Evolutionary conservation across 2,797 vertebrate genomes (phyloP), one percentile per base, ranked within the genome.

Genomic region (Vireo griseus): DNA sequence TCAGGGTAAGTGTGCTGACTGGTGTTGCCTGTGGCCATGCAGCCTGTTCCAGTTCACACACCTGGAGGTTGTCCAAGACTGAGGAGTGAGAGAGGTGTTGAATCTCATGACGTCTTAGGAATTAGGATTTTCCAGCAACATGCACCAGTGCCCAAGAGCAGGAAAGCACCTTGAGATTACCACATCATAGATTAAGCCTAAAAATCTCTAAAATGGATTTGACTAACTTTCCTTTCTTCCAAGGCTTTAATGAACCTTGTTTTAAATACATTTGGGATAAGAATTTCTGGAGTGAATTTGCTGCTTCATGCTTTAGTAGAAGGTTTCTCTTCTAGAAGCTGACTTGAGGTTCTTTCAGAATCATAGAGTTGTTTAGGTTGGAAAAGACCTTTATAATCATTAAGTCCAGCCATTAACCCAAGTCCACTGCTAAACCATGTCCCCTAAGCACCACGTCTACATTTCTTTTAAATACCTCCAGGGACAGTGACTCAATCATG

Each of bases 261-360:
- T 35, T 73, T 47, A 61, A 83, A 57, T 92, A 40, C 21, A 16
- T 58, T 72, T 74, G 51, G 58, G 55, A 13, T 54, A 35, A 63
- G 40, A 48, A 37, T 58, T 86, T 80, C 57, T 54, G 19, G 71
- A 63, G 11, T 66, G n/a, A 63, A 42, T 52, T 84, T 58, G 11
- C 44, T 55, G 25, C 47, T 90, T 77, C 13, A 0, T 66, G 69
- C 48, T 72, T 90, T 68, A 79, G 57, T 57, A 18, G 67, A 88
- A 80, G 57, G 14, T 47, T 48, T 48, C 55, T 82, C 17, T 37
- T 87, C 48, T 95, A 88, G 86, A 75, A 62, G 40, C 47, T 69
- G 59, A 45, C 52, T 72, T 66, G 29, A 90, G 35, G 51, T 88
- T 91, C 54, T 86, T 92, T 92, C 74, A 54, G 33, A 87, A 42